These are phyloP conservation scores for Solenopsis invicta DNA, from an alignment of 1,140 invertebrate species.

Conservation along the genomic window DNA sequence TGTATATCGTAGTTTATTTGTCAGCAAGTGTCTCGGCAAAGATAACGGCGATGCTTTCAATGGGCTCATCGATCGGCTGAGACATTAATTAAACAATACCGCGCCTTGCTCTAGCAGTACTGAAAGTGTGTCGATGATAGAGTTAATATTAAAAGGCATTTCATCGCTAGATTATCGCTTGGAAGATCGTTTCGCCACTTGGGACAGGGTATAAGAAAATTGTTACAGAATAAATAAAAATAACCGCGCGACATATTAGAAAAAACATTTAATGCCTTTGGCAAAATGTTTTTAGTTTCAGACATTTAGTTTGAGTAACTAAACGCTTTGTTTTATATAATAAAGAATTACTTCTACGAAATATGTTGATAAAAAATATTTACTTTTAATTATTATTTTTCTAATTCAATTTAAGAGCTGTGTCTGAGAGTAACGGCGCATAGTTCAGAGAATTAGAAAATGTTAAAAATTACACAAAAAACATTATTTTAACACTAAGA, in stretches of 20 bases:
- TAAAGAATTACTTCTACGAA: too few species aligned
- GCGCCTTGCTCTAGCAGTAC: background rate
- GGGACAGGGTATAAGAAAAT: background rate
- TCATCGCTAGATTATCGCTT: background rate
- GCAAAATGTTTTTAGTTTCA: too few species aligned
- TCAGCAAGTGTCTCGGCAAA: conserved; percentile 14
- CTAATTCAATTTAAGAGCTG: too few species aligned
- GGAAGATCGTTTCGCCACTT: background rate
- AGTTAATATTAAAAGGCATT: conserved; percentile 4
- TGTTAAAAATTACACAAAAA: too few species aligned
- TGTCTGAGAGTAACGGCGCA: too few species aligned
- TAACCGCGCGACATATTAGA: background rate
- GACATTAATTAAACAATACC: conserved; percentile 53
- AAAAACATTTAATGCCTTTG: background rate
- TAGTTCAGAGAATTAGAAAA: too few species aligned
- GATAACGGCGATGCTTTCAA: conserved; percentile 25
- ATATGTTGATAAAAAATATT: too few species aligned
- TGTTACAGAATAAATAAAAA: background rate
- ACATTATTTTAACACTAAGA: too few species aligned
- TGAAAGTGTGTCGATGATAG: background rate
- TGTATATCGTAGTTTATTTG: conserved; percentile 49
- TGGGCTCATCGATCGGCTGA: conserved; percentile 20
- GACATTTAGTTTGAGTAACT: too few species aligned
- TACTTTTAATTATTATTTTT: too few species aligned
- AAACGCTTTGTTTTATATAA: too few species aligned